A percentile compares a stretch with the other conserved stretches of the same genome.
Evolutionary conservation across 64 coral and sea anemone species (phyloP).

Genomic region (Acropora tenuis): DNA sequence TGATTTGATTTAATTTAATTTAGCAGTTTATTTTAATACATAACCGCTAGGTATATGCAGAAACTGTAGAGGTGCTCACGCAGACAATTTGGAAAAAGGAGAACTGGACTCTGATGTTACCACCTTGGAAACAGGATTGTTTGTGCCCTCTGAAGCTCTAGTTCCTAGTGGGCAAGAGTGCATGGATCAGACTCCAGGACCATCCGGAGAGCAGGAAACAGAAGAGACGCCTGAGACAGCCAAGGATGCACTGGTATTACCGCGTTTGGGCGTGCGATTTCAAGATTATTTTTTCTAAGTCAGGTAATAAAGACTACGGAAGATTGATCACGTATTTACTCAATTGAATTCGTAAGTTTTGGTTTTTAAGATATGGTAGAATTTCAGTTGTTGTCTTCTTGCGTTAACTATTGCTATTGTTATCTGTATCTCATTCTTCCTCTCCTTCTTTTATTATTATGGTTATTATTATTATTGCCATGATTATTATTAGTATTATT

Average conservation of each 20-base stretch:
- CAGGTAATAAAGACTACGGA: background rate
- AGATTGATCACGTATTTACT: background rate
- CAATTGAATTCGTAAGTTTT: too few species aligned
- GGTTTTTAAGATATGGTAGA: too few species aligned
- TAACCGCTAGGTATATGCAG: background rate
- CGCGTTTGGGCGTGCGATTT: background rate
- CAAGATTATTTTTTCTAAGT: background rate
- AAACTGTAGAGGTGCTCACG: background rate
- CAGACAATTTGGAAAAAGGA: background rate
- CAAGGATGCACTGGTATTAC: background rate
- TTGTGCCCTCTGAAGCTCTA: background rate
- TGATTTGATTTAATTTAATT: too few species aligned
- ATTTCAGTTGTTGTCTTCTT: too few species aligned
- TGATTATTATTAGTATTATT: too few species aligned
- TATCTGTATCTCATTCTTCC: too few species aligned
- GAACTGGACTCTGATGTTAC: background rate
- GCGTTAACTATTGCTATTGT: too few species aligned
- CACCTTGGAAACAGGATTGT: background rate
- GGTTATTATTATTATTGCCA: background rate
- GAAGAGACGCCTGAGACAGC: background rate
- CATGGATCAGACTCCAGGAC: slow-evolving; percentile 5
- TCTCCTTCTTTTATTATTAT: too few species aligned
- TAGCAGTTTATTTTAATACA: background rate
- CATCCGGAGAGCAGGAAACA: background rate
- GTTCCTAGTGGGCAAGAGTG: background rate